Base-by-base conservation (phyloP, 2,797 vertebrate species). In the Oceanodroma leucorhoa region DNA sequence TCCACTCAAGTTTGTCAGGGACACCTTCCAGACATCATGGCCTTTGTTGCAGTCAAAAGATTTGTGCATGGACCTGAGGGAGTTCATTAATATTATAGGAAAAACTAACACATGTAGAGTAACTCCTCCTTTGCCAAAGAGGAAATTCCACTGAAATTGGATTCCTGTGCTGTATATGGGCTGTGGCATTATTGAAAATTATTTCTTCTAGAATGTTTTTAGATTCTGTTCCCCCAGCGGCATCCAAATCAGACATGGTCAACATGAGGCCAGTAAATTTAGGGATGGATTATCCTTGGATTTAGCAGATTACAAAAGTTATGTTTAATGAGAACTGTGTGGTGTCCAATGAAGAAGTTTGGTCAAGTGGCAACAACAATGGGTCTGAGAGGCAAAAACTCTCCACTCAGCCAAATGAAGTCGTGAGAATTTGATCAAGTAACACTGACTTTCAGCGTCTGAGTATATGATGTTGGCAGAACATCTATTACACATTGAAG, bases 1-100 rank as follows among this genome's bases (percentile, higher is more conserved):
- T 76, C 72, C 60, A 26, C 86, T 89, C 67, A 95, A 95, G 43
- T 93, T 83, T 86, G 80, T 94, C 97, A 97, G 92, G 94, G 95
- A 91, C 71, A 5, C 24, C 51, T 92, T 94, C 73, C 76, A 96
- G 93, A 80, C 67, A 55, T 92, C 73, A 29, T 72, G 54, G 50
- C 83, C 43, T 78, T 83, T 83, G 40, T 71, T 90, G 77, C 64
- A 50, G 78, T 93, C 75, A 83, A 54, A 94, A 87, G 92, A 93
- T 73, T 87, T 92, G 84, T 91, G 48, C 76, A 46, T 48, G 36
- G 87, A 94, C 69, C 79, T 92, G 77, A 78, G 32, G 65, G 67
- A 76, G 38, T 94, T 94, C 9, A 38, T 97, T 46, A 92, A 80
- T 96, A 89, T 83, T 78, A 7, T 7, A 85, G 61, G 86, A 84